Evolutionary conservation across 2,113 vertebrate species (phyloP), one percentile per base, ranked within the genome.

Genomic region (Athene noctua): DNA sequence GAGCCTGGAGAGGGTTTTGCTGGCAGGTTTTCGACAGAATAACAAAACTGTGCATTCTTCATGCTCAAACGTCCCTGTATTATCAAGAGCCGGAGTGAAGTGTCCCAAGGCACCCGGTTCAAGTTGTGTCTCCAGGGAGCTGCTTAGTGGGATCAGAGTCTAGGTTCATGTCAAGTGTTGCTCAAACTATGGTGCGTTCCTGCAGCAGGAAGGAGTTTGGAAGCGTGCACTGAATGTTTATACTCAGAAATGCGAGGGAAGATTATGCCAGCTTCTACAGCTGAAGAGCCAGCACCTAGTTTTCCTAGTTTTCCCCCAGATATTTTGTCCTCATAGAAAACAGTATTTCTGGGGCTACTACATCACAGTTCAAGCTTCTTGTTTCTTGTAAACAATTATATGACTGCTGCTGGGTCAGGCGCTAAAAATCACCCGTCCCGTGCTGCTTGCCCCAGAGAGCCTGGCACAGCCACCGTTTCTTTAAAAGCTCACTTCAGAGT

Each of bases 401-500:
- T 87, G 71, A 49, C 47, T 80, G n/a, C 40, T 10, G 25, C 71
- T 67, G 29, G 66, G 83, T 66, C 74, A 47, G 61, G 54, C 66
- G 34, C 59, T 70, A 66, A 44, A 42, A 44, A 44, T 40, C 4
- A 0, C 72, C 51, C 6, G 1, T 68, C 58, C 57, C 1, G 2
- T 10, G 2, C 47, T 38, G 52, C 63, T 80, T 63, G 74, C 38
- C 55, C 46, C 20, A 0, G 12, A 61, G 71, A 34, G 49, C 44
- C 30, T 67, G 61, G 38, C 46, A 13, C 2, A 6, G 71, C n/a
- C 36, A 66, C 17, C 22, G 4, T 16, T 93, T 90, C 81, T 88
- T 58, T 92, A 57, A 54, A 93, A 70, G 40, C 88, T 96, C 51
- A 0, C 95, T 72, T 38, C 36, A 67, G 91, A 82, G 91, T 57